Evolutionary conservation across 2,797 vertebrate genomes (phyloP).

Genomic region (Varecia variegata): DNA sequence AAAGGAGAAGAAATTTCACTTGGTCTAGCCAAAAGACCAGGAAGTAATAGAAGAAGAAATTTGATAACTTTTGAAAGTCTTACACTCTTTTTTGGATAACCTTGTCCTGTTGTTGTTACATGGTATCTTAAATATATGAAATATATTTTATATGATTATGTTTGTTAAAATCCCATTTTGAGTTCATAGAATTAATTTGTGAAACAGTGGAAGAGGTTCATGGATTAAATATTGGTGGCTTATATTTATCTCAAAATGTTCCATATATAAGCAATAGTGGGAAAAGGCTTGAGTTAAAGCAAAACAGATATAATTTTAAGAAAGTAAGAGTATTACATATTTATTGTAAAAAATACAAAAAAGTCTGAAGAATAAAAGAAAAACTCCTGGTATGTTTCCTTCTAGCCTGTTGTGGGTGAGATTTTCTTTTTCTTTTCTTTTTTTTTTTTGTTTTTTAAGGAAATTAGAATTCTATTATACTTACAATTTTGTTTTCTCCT

Average conservation of each 20-base stretch:
- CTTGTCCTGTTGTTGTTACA: constrained; percentile 11
- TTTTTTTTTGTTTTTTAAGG: neutral
- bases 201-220: neutral
- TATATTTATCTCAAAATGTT: neutral
- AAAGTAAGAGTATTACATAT: neutral
- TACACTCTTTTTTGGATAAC: neutral
- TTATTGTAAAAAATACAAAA: constrained; percentile 6
- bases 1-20: neutral
- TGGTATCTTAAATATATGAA: constrained; percentile 21
- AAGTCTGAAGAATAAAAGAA: neutral
- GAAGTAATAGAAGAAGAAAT: neutral
- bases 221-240: constrained; percentile 17
- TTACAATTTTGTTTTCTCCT: constrained; percentile 41
- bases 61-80: constrained; percentile 35
- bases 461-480: neutral
- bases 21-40: neutral
- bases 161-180: constrained; percentile 42
- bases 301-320: neutral
- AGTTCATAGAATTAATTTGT: constrained; percentile 25
- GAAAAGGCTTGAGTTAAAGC: constrained; percentile 35
- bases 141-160: constrained; percentile 3
- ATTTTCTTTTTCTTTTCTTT: neutral
- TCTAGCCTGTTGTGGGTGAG: neutral
- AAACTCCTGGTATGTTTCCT: neutral
- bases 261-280: neutral